phyloP scores from a whole-genome alignment of 1,140 invertebrate species.

The Drosophila watanabei region DNA sequence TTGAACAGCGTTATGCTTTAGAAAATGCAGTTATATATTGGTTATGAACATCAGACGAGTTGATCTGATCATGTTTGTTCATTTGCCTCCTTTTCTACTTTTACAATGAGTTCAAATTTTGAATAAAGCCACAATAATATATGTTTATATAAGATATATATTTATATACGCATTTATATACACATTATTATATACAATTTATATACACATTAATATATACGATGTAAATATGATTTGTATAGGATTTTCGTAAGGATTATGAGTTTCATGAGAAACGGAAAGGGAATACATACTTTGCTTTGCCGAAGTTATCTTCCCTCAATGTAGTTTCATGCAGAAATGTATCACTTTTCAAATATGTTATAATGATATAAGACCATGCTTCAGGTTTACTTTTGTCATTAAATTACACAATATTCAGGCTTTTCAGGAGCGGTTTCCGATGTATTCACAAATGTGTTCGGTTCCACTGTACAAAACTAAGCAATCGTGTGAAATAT shows the following conservation, averaged over 20 bases:
- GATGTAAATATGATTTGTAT: too few species aligned
- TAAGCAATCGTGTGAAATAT: constrained; percentile 74
- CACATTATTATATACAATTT: too few species aligned
- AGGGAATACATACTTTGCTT: background rate
- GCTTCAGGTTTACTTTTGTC: background rate
- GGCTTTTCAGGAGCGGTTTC: background rate
- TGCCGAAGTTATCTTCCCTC: background rate
- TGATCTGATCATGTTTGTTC: background rate
- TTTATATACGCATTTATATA: too few species aligned
- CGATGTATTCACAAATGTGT: background rate
- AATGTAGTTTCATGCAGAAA: background rate
- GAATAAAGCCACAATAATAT: background rate
- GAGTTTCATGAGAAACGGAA: background rate
- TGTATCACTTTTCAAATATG: background rate
- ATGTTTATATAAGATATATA: background rate
- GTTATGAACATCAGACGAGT: background rate
- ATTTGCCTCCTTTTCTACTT: background rate
- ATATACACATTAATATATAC: too few species aligned
- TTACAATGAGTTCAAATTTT: background rate
- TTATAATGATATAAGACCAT: background rate
- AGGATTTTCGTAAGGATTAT: too few species aligned
- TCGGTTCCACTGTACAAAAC: constrained; percentile 25
- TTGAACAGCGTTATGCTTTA: background rate
- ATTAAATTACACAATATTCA: background rate
- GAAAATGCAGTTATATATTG: background rate